Percentiles rank a stretch among this genome's conserved stretches.
These are phyloP conservation scores for Amphiura filiformis DNA, from an alignment of 35 echinoderm and acorn worm genomes.

Conservation along the genomic window DNA sequence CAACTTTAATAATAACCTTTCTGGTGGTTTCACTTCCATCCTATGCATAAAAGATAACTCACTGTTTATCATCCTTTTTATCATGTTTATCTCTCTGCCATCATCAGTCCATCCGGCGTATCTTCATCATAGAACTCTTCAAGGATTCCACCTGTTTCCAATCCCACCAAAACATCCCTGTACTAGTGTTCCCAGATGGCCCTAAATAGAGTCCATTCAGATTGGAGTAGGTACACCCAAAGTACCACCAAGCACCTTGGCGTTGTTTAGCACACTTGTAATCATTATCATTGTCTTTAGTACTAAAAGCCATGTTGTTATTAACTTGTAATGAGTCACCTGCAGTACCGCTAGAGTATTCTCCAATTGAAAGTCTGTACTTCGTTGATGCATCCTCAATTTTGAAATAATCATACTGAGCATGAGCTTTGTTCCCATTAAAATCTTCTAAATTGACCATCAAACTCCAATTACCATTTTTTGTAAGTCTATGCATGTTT, in stretches of 20 bases:
- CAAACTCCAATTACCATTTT: not conserved
- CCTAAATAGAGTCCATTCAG: slow-evolving; percentile 16
- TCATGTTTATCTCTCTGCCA: not conserved
- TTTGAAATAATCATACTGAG: not conserved
- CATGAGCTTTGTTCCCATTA: not conserved
- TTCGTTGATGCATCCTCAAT: not conserved
- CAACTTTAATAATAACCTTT: no score
- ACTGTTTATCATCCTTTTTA: not conserved
- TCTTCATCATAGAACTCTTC: not conserved
- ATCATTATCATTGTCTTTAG: slow-evolving; percentile 14
- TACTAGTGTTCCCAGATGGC: not conserved
- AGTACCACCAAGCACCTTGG: slow-evolving; percentile 16
- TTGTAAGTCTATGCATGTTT: slow-evolving; percentile 15
- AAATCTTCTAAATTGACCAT: not conserved
- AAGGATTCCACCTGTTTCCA: not conserved
- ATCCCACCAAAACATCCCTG: not conserved
- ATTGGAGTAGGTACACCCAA: not conserved
- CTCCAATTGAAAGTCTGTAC: not conserved
- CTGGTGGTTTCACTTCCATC: no score
- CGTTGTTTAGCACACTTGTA: not conserved
- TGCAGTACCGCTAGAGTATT: not conserved
- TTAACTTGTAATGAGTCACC: no score
- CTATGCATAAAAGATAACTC: no score
- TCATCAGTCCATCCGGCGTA: not conserved
- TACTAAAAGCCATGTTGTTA: not conserved